These are phyloP conservation scores for Gymnoscopelus braueri DNA, from an alignment of 2,797 vertebrate genomes.

Conservation along the genomic window DNA sequence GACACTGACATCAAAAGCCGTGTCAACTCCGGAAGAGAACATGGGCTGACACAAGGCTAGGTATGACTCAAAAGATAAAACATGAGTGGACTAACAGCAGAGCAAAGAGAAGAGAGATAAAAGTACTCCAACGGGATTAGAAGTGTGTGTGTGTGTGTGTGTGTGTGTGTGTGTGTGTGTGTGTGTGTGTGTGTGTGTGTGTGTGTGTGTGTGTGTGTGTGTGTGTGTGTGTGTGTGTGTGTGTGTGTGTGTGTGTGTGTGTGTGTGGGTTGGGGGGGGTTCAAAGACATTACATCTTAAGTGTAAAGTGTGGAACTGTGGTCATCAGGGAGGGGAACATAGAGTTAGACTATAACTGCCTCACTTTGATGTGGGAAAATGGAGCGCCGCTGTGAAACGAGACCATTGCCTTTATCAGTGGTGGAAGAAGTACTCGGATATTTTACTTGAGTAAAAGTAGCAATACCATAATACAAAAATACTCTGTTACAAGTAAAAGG, in stretches of 20 bases:
- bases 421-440: no score
- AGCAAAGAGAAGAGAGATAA: slow-evolving; percentile 7
- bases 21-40: no score
- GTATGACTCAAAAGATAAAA: no score
- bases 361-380: slow-evolving; percentile 54
- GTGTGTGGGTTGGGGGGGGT: background rate
- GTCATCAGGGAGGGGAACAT: slow-evolving; percentile 38
- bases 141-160: slow-evolving; percentile 15
- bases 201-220: no score
- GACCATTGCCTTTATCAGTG: slow-evolving; percentile 34
- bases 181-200: no score
- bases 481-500: no score
- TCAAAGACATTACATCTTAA: slow-evolving; percentile 15
- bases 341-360: slow-evolving; percentile 35
- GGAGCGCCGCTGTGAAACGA: slow-evolving; percentile 42
- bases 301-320: slow-evolving; percentile 28
- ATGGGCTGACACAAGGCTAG: no score
- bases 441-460: slow-evolving; percentile 16
- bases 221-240: no score
- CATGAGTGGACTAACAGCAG: background rate
- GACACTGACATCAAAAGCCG: no score
- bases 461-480: no score
- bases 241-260: no score
- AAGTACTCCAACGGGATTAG: slow-evolving; percentile 46
- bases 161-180: no score